Evolutionary conservation across 1,140 invertebrate species (phyloP).

Genomic region (Ceratosolen fusciceps): DNA sequence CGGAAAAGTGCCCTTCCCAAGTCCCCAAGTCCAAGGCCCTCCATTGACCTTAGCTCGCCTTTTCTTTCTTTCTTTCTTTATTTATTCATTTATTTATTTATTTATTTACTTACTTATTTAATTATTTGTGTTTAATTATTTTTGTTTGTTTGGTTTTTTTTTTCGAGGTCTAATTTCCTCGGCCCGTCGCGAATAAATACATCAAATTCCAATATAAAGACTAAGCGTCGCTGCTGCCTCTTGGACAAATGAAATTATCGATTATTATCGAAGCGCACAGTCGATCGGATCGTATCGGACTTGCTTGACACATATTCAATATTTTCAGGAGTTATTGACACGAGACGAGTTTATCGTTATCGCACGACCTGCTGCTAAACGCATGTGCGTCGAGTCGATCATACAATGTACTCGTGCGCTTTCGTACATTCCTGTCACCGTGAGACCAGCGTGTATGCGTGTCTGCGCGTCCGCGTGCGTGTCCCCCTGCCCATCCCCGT

Average conservation of each 20-base stretch:
- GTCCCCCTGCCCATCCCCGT: too few relatives aligned
- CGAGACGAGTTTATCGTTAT: slow-evolving; percentile 10
- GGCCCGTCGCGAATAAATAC: slow-evolving; percentile 27
- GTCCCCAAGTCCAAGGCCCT: too few relatives aligned
- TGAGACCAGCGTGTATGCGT: too few relatives aligned
- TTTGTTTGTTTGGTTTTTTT: slow-evolving; percentile 10
- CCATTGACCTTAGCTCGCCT: too few relatives aligned
- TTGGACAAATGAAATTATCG: background rate
- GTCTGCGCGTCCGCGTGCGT: too few relatives aligned
- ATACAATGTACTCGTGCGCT: background rate
- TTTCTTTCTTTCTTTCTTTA: too few relatives aligned
- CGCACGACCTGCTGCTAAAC: slow-evolving; percentile 6
- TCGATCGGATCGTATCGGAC: background rate
- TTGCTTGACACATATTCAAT: slow-evolving; percentile 31
- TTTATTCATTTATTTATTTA: too few relatives aligned
- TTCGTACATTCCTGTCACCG: too few relatives aligned
- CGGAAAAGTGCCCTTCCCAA: background rate
- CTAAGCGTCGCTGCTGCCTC: slow-evolving; percentile 18
- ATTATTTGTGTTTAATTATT: too few relatives aligned
- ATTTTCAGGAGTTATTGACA: slow-evolving; percentile 11
- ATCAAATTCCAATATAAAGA: slow-evolving; percentile 20
- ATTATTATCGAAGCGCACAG: slow-evolving; percentile 1
- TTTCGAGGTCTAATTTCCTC: slow-evolving; percentile 24
- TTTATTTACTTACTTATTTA: too few relatives aligned
- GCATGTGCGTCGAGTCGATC: slow-evolving; percentile 5